Evolutionary conservation across 35 echinoderm and acorn worm genomes (phyloP), one percentile per base, ranked within the genome.

Genomic region (Holothuria glaberrima): DNA sequence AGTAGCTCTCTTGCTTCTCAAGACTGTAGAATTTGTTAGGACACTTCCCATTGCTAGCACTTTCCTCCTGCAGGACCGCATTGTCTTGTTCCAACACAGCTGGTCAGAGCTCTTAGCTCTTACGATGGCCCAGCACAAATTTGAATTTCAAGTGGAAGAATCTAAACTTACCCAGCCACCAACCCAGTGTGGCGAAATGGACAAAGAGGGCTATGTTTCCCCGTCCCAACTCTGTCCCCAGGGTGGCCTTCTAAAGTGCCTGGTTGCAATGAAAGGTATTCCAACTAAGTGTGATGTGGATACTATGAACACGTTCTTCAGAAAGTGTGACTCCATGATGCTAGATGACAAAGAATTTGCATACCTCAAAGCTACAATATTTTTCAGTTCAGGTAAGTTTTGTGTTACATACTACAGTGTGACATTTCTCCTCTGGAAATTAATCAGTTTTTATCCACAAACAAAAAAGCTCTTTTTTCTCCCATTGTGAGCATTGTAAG

Each of bases 261-360:
- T 93, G 56, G 91, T 93, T 18, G 91, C 97, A 30, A 91, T 91
- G 62, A 91, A 95, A 82, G 93, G 93, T 45, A 99, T 99, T 75
- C 97, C 97, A 80, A 95, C 93, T 6, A 88, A 88, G 41, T 90
- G 91, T 16, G 97, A 99, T 62, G 89, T 99, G 34, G 86, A 99
- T 59, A 93, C 88, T 52, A 92, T 99, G 64, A 92, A 99, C 65
- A 92, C 86, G 27, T 99, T 99, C 89, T 95, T 99, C 85, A 90
- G 66, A 33, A 92, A 94, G 68, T 99, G 97, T 88, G 90, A 99
- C 50, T 75, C 86, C 73, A 86, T 99, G 91, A 31, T 90, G 61
- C 78, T 99, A 6, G 97, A 99, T 59, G 97, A 99, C 89, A 99
- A 99, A 74, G 97, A 95, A 95, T 95, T 92, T 77, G 97, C 97